phyloP scores from a whole-genome alignment of 2,888 invertebrate species.

The Torymus aiolomorphi region DNA sequence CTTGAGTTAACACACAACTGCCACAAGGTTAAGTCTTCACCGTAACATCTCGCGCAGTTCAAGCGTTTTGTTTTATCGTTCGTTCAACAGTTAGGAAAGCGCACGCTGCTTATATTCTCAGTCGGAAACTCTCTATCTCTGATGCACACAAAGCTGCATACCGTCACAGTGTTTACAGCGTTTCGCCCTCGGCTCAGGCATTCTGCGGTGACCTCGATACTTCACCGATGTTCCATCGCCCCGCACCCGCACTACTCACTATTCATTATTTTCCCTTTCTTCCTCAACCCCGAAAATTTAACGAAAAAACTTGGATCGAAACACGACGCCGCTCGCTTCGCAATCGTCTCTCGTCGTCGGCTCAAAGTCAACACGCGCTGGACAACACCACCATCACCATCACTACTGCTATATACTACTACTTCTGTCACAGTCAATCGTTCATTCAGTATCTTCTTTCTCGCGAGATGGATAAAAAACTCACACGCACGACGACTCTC shows the following conservation, averaged over 20 bases:
- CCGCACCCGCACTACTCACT: constrained; percentile 61
- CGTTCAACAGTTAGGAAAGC: constrained; percentile 11
- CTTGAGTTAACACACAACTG: background rate
- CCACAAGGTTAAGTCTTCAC: constrained; percentile 1
- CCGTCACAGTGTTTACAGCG: constrained; percentile 96
- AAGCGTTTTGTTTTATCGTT: constrained; percentile 4
- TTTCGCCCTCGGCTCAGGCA: constrained; percentile 89
- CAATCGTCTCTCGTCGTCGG: no score
- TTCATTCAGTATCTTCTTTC: no score
- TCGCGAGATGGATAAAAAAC: no score
- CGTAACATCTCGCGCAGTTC: no score
- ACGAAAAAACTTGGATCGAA: background rate
- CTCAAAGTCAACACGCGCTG: no score
- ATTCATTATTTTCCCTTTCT: background rate
- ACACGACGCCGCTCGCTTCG: background rate
- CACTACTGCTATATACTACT: no score
- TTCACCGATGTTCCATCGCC: constrained; percentile 75
- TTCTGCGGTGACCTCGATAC: constrained; percentile 75
- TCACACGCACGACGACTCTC: no score
- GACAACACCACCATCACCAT: no score
- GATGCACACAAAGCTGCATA: constrained; percentile 74
- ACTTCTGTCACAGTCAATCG: no score
- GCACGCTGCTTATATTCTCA: constrained; percentile 27
- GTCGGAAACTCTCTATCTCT: constrained; percentile 26
- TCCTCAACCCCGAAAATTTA: constrained; percentile 2